A percentile compares a stretch with the other conserved stretches of the same genome.
Evolutionary conservation across 2,113 vertebrate genomes (phyloP).

Genomic region (Scomber japonicus): DNA sequence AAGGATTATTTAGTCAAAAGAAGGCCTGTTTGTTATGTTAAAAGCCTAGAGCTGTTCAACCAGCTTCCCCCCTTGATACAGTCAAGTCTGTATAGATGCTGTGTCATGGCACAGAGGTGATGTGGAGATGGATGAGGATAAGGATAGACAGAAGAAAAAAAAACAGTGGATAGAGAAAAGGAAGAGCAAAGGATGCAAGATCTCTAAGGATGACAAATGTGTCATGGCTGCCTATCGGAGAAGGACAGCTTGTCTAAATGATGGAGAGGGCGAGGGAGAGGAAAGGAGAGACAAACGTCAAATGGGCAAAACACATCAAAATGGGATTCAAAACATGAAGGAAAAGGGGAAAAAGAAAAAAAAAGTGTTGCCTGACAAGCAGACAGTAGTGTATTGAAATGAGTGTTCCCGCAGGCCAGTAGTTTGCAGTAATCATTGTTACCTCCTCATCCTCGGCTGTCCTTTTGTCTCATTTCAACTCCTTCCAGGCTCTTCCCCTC

Average conservation of each 20-base stretch:
- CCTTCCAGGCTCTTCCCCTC: slow-evolving; percentile 2
- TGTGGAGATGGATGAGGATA: background rate
- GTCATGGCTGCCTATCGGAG: slow-evolving; percentile 34
- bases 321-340: slow-evolving; percentile 7
- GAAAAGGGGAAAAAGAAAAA: slow-evolving; percentile 1
- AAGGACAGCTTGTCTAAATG: slow-evolving; percentile 21
- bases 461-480: slow-evolving; percentile 46
- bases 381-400: slow-evolving; percentile 26
- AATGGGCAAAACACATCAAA: slow-evolving; percentile 41
- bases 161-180: background rate
- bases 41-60: slow-evolving; percentile 40
- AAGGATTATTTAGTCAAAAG: slow-evolving; percentile 39
- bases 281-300: slow-evolving; percentile 12
- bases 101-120: slow-evolving; percentile 19
- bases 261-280: background rate
- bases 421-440: slow-evolving; percentile 62
- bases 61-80: slow-evolving; percentile 35
- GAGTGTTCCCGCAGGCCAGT: slow-evolving; percentile 29
- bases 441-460: slow-evolving; percentile 43
- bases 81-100: slow-evolving; percentile 11
- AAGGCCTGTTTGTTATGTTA: slow-evolving; percentile 43
- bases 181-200: slow-evolving; percentile 26
- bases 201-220: slow-evolving; percentile 46
- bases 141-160: background rate
- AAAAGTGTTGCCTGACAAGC: slow-evolving; percentile 10